A percentile compares a stretch with the other conserved stretches of the same genome.
These are phyloP conservation scores for Spondyliosoma cantharus DNA, from an alignment of 2,797 vertebrate genomes.

Conservation along the genomic window DNA sequence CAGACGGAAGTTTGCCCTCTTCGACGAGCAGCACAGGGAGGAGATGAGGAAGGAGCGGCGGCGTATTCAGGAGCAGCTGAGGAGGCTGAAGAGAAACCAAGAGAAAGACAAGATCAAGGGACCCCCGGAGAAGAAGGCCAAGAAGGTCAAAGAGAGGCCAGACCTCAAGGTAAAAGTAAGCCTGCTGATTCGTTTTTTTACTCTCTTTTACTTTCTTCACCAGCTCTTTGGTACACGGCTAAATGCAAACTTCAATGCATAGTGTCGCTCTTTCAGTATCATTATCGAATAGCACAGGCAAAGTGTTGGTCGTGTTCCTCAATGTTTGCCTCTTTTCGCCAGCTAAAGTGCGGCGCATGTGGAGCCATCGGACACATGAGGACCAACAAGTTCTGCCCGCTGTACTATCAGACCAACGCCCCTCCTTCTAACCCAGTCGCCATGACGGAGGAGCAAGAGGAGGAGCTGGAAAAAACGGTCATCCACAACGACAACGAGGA, in stretches of 20 bases:
- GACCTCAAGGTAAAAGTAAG: slow-evolving; percentile 95
- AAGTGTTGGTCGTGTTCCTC: slow-evolving; percentile 65
- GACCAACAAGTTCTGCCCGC: slow-evolving; percentile 98
- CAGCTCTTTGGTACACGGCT: slow-evolving; percentile 7
- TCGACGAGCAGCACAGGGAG: slow-evolving; percentile 97
- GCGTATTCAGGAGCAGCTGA: slow-evolving; percentile 95
- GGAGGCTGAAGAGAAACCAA: slow-evolving; percentile 95
- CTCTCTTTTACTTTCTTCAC: slow-evolving; percentile 31
- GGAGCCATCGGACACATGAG: slow-evolving; percentile 99
- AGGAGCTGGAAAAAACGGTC: slow-evolving; percentile 97
- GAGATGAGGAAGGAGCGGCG: slow-evolving; percentile 98
- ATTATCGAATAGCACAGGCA: neutral
- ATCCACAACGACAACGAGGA: slow-evolving; percentile 99
- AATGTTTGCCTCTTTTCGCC: slow-evolving; percentile 69
- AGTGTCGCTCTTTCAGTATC: neutral
- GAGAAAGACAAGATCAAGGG: slow-evolving; percentile 98
- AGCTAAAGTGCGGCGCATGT: slow-evolving; percentile 98
- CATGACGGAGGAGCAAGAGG: slow-evolving; percentile 99
- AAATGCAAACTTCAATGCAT: slow-evolving; percentile 3
- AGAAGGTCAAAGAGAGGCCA: slow-evolving; percentile 97
- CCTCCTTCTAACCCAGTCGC: slow-evolving; percentile 99
- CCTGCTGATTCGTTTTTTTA: slow-evolving; percentile 65
- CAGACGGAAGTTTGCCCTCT: slow-evolving; percentile 97
- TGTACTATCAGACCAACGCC: slow-evolving; percentile 99
- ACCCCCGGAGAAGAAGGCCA: slow-evolving; percentile 97